Evolutionary conservation across 1,140 invertebrate species (phyloP).

Genomic region (Drosophila nikananu): DNA sequence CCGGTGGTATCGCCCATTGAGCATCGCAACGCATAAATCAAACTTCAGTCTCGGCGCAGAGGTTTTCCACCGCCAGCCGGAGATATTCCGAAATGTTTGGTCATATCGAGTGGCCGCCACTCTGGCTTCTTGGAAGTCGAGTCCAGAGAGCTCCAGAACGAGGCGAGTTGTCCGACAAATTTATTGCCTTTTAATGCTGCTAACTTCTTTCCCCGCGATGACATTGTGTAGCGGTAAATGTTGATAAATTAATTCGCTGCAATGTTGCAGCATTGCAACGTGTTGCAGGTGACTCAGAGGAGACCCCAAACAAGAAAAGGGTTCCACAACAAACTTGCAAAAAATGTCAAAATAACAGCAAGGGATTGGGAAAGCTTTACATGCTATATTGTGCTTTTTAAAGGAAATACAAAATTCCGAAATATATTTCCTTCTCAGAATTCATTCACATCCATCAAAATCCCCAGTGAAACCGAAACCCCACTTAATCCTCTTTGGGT

Average conservation of each 20-base stretch:
- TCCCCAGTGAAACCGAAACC: neutral
- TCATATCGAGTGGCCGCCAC: conserved; percentile 66
- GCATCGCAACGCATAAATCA: conserved; percentile 79
- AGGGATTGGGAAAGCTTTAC: conserved; percentile 7
- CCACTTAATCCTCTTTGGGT: conserved; percentile 30
- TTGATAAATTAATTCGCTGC: conserved; percentile 76
- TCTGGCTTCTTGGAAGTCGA: conserved; percentile 64
- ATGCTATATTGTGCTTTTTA: neutral
- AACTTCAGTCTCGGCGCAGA: conserved; percentile 61
- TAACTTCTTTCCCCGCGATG: conserved; percentile 54
- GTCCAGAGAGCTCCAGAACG: conserved; percentile 10
- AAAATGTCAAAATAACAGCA: conserved; percentile 42
- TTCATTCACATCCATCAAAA: conserved; percentile 34
- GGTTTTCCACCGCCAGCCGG: conserved; percentile 53
- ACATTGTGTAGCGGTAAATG: conserved; percentile 74
- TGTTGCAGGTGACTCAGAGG: conserved; percentile 40
- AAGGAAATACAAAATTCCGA: neutral
- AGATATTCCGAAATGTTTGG: conserved; percentile 47
- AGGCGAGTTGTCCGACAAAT: conserved; percentile 50
- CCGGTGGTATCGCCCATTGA: conserved; percentile 68
- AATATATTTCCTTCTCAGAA: conserved; percentile 12
- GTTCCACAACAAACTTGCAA: conserved; percentile 9
- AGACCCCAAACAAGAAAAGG: neutral
- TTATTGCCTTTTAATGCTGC: conserved; percentile 76
- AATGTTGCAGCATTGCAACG: conserved; percentile 50